Evolutionary conservation across 2,113 vertebrate species (phyloP), one percentile per base, ranked within the genome.

Genomic region (Lophotis ruficrista): DNA sequence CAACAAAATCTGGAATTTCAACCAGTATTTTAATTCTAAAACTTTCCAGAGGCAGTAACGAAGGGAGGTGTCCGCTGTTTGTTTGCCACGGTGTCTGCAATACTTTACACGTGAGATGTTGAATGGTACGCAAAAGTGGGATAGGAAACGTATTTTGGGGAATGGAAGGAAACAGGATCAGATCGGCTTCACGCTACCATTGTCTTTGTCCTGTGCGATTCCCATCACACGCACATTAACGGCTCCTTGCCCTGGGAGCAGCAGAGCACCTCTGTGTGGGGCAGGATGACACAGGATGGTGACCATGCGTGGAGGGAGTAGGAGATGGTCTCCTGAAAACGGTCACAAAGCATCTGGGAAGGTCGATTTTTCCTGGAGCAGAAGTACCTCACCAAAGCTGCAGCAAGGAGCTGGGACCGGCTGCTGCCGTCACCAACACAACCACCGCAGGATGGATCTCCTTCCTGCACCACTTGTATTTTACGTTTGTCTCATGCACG

Each of bases 381-480:
- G 73, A 31, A 81, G n/a, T 6, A 47, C 33, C 0, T 62, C 92
- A 54, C 75, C 61, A 64, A 64, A 72, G 70, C 71, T 31, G 23
- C 65, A 23, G 58, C 6, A 4, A 2, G 2, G 70, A 57, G 79
- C 60, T 23, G 56, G 68, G 66, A 57, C 62, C 66, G 7, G 0
- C 31, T 81, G 20, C 51, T 12, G 7, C 64, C 6, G 22, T 19
- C 77, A 68, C 33, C 78, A 31, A 1, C 57, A 19, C 1, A 0
- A 8, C 10, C 2, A 30, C 35, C 4, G 1, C 47, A 6, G 1
- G 0, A 30, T 2, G 12, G 25, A 20, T 12, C 43, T 12, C 30
- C 82, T 53, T 30, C 43, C 30, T 33, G 48, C 37, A 33, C 30
- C 65, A 7, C 45, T 4, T 10, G 3, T 23, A 28, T 28, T 62